Conservation (phyloP, 2,797 vertebrate genomes). For the Epinephelus awoara region DNA sequence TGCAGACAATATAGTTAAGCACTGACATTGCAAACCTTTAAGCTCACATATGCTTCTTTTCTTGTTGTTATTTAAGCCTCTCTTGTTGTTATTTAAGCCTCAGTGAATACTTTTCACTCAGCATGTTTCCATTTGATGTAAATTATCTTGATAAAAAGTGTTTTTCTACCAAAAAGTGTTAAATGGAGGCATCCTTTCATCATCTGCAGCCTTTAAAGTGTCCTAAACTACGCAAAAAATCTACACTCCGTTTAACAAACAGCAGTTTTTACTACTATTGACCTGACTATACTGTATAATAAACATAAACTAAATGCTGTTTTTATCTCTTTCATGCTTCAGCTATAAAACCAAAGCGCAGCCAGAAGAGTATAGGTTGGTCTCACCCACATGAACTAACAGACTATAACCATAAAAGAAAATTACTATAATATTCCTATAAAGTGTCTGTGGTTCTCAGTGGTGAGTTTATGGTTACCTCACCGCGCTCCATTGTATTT, state of each 20-base stretch:
- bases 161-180: not conserved
- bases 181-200: not conserved
- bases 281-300: not conserved
- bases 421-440: conserved; percentile 70
- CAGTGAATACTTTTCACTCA: not conserved
- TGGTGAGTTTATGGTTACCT: conserved; percentile 68
- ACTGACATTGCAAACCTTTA: not conserved
- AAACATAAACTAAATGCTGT: conserved; percentile 45
- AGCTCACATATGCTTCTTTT: not conserved
- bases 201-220: not conserved
- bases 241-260: conserved; percentile 12
- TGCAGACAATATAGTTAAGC: not conserved
- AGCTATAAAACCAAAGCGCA: conserved; percentile 47
- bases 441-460: conserved; percentile 71
- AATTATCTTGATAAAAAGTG: not conserved
- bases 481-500: conserved; percentile 53
- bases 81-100: not conserved
- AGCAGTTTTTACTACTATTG: not conserved
- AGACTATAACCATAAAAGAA: conserved; percentile 70
- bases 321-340: conserved; percentile 30
- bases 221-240: not conserved
- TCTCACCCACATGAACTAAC: conserved; percentile 61
- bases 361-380: conserved; percentile 36
- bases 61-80: not conserved
- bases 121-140: not conserved